Evolutionary conservation across 2,888 invertebrate species (phyloP), one percentile per base, ranked within the genome.

Genomic region (Oegoconia quadripuncta): DNA sequence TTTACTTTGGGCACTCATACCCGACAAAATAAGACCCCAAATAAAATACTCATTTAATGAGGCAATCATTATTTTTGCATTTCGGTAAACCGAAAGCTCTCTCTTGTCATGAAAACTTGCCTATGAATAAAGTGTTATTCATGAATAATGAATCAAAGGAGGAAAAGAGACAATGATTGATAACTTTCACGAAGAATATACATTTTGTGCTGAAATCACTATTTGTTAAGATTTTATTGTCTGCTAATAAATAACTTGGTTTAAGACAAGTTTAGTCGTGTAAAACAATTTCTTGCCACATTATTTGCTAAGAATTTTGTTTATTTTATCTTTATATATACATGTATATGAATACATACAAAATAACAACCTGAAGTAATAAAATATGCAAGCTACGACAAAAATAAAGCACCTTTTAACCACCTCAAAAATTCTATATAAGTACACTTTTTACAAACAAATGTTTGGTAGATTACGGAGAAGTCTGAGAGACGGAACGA

Each of bases 51-150:
- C 46, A 42, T 32, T 41, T 48, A 40, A 48, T 48, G 48, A 52
- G 42, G 52, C 48, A 57, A n/a, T 59, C 46, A 63, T 63, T 64
- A 67, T 64, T 64, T 68, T 58, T 57, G 52, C 53, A 60, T 64
- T 59, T 59, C 53, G 38, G 51, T 45, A 50, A 56, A 43, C 40
- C 29, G 39, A 34, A 41, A 41, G 16, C 14, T 11, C 6, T n/a
- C 3, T 31, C n/a, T 16, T 16, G 11, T 16, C 14, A 14, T 20
- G 8, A 5, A 30, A 5, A 16, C 25, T 5, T n/a, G 15, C 16
- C 23, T 22, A 35, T 20, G 30, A 32, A 39, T 33, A 34, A 37
- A 34, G 34, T n/a, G 26, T 16, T 34, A 28, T 34, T 37, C 39
- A 44, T 45, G 42, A 46, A 44, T 42, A 45, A 48, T 46, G 41